Conservation (phyloP, 37 sponge, comb jelly and placozoan genomes). For the Lycopodina hypogea region DNA sequence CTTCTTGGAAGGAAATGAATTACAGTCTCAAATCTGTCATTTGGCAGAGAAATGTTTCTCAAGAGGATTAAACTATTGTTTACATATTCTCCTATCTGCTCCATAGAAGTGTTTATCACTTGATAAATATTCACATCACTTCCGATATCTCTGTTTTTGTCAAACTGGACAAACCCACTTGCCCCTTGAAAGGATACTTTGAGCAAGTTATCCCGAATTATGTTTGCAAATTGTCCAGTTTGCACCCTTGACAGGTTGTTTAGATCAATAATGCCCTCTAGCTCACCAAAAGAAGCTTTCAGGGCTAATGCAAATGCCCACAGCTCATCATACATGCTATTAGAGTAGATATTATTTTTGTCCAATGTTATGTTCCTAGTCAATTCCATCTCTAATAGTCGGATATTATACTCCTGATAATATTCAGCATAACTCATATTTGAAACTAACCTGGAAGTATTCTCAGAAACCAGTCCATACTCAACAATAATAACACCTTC, state of each 20-base stretch:
- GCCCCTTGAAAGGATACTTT: conserved; percentile 15
- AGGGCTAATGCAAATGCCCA: conserved; percentile 54
- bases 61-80: not conserved
- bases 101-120: not conserved
- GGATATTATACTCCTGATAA: not conserved
- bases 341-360: conserved; percentile 1
- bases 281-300: conserved; percentile 21
- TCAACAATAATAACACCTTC: conserved; percentile 24
- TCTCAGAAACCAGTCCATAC: not conserved
- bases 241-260: not conserved
- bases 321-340: conserved; percentile 37
- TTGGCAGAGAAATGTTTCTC: not conserved
- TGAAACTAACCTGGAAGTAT: not conserved
- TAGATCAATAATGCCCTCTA: not conserved
- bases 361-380: not conserved
- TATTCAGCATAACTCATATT: conserved; percentile 28
- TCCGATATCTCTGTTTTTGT: not conserved
- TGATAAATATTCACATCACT: not conserved
- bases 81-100: not conserved
- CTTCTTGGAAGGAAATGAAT: not conserved
- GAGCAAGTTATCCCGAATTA: not conserved
- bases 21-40: conserved; percentile 25
- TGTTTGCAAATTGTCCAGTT: not conserved
- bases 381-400: not conserved
- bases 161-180: not conserved